These are phyloP conservation scores for Harpalus rubripes DNA, from an alignment of 2,888 invertebrate genomes.

Conservation along the genomic window DNA sequence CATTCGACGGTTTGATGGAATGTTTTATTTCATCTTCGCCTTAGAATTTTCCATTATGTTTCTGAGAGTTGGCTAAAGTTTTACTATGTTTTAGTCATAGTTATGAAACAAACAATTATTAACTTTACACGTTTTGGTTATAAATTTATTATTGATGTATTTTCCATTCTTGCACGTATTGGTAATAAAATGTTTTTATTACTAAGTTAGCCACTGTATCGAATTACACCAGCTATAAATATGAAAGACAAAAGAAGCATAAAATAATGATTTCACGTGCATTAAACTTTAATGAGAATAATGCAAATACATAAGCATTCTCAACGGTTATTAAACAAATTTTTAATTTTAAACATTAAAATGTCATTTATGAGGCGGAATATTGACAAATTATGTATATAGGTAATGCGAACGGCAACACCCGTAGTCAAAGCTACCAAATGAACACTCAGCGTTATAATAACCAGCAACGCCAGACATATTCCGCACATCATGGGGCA, in stretches of 20 bases:
- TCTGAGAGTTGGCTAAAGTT: constrained; percentile 66
- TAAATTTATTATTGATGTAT: neutral
- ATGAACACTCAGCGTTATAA: constrained; percentile 73
- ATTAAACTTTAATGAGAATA: no score
- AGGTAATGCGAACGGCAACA: constrained; percentile 75
- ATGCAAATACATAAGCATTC: no score
- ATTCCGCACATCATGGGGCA: constrained; percentile 70
- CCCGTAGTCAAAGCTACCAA: constrained; percentile 76
- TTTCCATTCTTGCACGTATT: neutral
- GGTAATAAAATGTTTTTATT: neutral
- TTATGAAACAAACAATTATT: constrained; percentile 58
- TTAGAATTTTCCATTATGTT: constrained; percentile 54
- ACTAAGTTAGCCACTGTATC: neutral
- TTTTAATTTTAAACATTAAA: no score
- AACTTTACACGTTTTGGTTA: neutral
- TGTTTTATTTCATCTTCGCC: constrained; percentile 58
- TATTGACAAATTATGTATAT: neutral
- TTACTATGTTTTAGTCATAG: constrained; percentile 65
- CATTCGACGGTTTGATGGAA: constrained; percentile 47
- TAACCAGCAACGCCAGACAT: constrained; percentile 73
- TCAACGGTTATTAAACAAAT: no score
- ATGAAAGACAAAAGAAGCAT: no score
- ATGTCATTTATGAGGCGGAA: no score
- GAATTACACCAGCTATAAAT: no score
- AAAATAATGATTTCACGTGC: no score